Evolutionary conservation across 2,797 vertebrate genomes (phyloP).

Genomic region (Balearica regulorum): DNA sequence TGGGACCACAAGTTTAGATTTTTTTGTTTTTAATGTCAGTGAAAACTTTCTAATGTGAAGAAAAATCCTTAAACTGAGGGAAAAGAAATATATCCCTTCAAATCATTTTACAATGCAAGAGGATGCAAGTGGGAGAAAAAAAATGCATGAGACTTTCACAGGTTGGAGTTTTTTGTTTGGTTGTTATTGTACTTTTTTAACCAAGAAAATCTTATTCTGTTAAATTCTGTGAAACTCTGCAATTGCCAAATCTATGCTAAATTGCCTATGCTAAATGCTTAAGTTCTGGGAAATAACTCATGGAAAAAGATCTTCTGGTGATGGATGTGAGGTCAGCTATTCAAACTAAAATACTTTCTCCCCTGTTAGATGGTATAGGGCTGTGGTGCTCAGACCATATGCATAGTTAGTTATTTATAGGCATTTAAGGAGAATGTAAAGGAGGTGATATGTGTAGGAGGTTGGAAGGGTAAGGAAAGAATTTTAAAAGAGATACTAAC

Average conservation of each 20-base stretch:
- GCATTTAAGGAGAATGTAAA: constrained; percentile 56
- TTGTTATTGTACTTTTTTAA: neutral
- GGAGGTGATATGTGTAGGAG: constrained; percentile 61
- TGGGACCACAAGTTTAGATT: neutral
- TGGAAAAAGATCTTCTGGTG: constrained; percentile 7
- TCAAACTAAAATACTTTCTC: constrained; percentile 42
- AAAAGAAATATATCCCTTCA: neutral
- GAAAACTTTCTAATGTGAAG: neutral
- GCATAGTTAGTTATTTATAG: constrained; percentile 61
- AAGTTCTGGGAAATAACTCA: neutral
- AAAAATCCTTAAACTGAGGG: neutral
- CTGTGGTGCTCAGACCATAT: constrained; percentile 66
- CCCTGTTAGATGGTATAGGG: constrained; percentile 25
- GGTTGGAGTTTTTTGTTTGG: neutral
- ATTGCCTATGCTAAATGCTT: neutral
- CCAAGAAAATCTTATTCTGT: neutral
- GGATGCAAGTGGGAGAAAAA: neutral
- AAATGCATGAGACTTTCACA: neutral
- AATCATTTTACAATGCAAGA: neutral
- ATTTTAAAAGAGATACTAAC: constrained; percentile 17
- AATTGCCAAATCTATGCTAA: neutral
- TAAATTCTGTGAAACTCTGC: neutral
- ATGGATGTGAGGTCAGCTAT: constrained; percentile 41
- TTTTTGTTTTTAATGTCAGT: neutral
- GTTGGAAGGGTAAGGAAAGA: constrained; percentile 29